Base-by-base conservation (phyloP, 1,140 invertebrate species). In the Hydropsyche tenuis region DNA sequence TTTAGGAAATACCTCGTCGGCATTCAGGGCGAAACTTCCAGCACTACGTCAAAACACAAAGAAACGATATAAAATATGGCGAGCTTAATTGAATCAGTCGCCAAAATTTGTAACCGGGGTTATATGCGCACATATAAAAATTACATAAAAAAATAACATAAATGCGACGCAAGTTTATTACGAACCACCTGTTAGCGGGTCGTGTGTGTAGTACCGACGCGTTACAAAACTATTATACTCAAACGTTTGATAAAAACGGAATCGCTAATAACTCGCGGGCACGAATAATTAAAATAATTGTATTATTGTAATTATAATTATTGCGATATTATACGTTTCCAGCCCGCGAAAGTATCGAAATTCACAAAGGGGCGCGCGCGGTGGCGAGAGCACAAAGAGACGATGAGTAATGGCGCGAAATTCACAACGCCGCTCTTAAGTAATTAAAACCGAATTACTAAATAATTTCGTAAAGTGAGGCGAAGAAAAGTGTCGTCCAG, bases 241-340 rank as follows among this genome's bases (percentile, higher is more conserved):
- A 60, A 60, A 60, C 56, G 56, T 60, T 60, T 25, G 56, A 60
- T 60, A 60, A 60, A 60, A 60, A 23, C 23, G 56, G 56, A 53
- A 53, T 25, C 56, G 56, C 56, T 60, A 60, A 60, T 60, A 60
- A 60, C 56, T 9, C 56, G 6, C 18, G 2, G 22, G 25, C 56
- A 60, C 56, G 56, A 60, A 60, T 60, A 60, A 60, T 60, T 60
- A 60, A 60, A 53, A 53, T 2, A 46, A 53, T 20, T n/a, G n/a
- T n/a, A n/a, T n/a, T n/a, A n/a, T n/a, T n/a, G n/a, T 37, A 37
- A 37, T 37, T 4, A 37, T 4, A 3, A 37, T 9, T 37, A 37
- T 37, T 37, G 30, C 30, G 30, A 37, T 37, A 37, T 37, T 4
- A 37, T 37, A n/a, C n/a, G n/a, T n/a, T n/a, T n/a, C n/a, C n/a